Base-by-base conservation (phyloP, 2,113 vertebrate species). In the Trogon surrucura region DNA sequence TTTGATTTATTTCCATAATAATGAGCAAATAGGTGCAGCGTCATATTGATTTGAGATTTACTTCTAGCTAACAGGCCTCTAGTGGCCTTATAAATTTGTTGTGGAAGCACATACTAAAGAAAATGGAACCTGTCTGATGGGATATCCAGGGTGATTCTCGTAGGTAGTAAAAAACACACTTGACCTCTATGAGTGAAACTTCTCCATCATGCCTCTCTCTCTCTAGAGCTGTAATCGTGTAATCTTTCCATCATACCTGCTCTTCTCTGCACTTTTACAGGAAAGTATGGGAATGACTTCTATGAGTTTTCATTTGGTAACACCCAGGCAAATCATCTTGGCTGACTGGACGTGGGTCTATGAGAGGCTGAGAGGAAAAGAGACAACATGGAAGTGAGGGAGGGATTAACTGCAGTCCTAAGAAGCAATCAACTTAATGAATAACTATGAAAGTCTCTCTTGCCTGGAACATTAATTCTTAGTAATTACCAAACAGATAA, bases 1-100 rank as follows among this genome's bases (percentile, higher is more conserved):
- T 98, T 96, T 97, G 91, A 97, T 98, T 98, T 98, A 98, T 97
- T 97, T 93, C 81, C 56, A 19, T 96, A 93, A 91, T 95, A 92
- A 96, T 95, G 80, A 60, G 41, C 72, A 85, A 95, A 95, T 75
- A 93, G 70, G 88, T 95, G 88, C 89, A 87, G 57, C 70, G 61
- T 96, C 96, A 78, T 81, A 78, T 88, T 81, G 77, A 85, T 96
- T 66, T 95, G 83, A 89, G 80, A 96, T 95, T 97, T 97, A 67
- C 95, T 96, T 92, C 95, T 85, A 81, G 81, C 82, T 96, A 91
- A 93, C 20, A 61, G 66, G 73, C 26, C 90, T 96, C 96, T 88
- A 50, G 92, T 96, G 91, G 87, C 78, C 74, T 95, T 95, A 89
- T 93, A 96, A 96, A 96, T 87, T 81, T 94, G 32, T 89, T 95